These are phyloP conservation scores for Rhagologus leucostigma DNA, from an alignment of 2,113 vertebrate genomes.

Conservation along the genomic window DNA sequence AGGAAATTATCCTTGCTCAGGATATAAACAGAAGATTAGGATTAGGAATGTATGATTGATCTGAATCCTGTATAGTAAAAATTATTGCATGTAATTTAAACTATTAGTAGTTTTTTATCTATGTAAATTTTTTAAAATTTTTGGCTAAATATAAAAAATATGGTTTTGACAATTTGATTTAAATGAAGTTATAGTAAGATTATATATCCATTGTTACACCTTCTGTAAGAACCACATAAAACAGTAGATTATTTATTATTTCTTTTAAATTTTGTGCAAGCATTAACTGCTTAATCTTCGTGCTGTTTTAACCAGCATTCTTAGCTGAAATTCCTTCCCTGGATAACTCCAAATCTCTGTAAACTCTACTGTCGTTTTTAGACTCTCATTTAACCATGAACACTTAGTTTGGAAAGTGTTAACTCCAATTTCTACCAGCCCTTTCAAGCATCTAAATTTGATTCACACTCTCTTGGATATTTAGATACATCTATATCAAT, in stretches of 20 bases:
- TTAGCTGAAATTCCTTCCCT: neutral
- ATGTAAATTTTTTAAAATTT: neutral
- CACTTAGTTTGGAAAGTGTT: neutral
- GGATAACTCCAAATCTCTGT: neutral
- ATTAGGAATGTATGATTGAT: neutral
- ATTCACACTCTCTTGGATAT: slow-evolving; percentile 3
- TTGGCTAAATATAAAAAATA: neutral
- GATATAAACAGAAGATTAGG: neutral
- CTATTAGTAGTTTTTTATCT: neutral
- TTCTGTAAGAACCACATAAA: neutral
- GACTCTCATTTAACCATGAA: neutral
- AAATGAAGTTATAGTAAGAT: neutral
- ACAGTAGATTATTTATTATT: neutral
- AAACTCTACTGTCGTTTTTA: neutral
- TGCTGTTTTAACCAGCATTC: neutral
- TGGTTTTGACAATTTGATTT: neutral
- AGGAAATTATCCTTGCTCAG: neutral
- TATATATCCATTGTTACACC: neutral
- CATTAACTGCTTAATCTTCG: neutral
- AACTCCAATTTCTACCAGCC: neutral
- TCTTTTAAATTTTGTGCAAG: neutral
- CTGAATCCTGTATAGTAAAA: neutral
- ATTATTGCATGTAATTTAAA: neutral
- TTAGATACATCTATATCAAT: neutral
- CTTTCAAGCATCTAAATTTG: neutral